Conservation (phyloP, 2,888 invertebrate species). For the Drosophila stalkeri region DNA sequence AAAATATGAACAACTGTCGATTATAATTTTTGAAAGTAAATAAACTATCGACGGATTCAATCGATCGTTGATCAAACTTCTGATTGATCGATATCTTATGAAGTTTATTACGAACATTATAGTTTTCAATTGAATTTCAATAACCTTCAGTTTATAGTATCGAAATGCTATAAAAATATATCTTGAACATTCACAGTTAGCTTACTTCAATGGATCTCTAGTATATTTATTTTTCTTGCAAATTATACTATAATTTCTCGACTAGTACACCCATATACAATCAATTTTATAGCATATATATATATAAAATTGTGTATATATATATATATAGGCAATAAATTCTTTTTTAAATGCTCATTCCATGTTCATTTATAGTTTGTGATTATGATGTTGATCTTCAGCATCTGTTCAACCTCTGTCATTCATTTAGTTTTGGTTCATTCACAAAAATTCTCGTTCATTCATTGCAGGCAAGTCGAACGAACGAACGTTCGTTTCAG, state of each 20-base stretch:
- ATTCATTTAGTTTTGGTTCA: slow-evolving; percentile 27
- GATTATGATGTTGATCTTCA: slow-evolving; percentile 19
- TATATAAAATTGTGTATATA: no score
- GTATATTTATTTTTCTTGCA: neutral
- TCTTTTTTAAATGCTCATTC: neutral
- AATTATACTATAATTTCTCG: neutral
- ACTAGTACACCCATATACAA: no score
- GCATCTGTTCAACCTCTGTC: slow-evolving; percentile 1
- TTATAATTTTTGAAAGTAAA: no score
- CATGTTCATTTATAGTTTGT: slow-evolving; percentile 6
- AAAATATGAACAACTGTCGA: neutral
- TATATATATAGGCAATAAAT: neutral
- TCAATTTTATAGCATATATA: neutral
- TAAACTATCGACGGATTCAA: no score
- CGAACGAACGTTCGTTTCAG: slow-evolving; percentile 7
- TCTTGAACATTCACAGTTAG: neutral
- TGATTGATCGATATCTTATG: no score
- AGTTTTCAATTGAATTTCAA: neutral
- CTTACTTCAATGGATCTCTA: neutral
- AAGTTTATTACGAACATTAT: no score
- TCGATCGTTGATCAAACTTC: no score
- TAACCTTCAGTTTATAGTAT: neutral
- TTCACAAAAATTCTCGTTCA: slow-evolving; percentile 41
- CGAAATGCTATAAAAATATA: neutral
- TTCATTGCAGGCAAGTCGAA: slow-evolving; percentile 9